Conservation (phyloP, 2,113 vertebrate genomes). For the Petaurus breviceps region DNA sequence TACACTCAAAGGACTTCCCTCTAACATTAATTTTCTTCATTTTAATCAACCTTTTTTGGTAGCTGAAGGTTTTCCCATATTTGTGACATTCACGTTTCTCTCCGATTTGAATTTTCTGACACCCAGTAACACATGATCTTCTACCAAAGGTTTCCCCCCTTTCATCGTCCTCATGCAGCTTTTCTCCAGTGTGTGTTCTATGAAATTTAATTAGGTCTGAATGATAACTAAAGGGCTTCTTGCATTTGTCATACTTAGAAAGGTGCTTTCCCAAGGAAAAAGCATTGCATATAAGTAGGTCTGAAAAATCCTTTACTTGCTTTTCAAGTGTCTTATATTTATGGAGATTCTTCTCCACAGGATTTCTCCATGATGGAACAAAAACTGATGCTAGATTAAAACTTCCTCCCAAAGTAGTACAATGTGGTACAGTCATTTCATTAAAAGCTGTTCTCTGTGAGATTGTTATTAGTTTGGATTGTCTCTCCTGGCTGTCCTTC, state of each 20-base stretch:
- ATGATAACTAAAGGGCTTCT: not conserved
- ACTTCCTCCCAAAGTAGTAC: not conserved
- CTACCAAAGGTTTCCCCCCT: not conserved
- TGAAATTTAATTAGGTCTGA: not conserved
- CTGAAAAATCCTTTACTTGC: not conserved
- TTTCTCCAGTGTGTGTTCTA: not conserved
- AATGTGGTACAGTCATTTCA: not conserved
- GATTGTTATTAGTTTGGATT: not conserved
- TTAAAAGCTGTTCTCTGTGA: not conserved
- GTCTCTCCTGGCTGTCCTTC: not conserved
- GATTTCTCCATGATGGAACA: not conserved
- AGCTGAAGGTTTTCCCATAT: not conserved
- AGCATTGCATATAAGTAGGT: not conserved
- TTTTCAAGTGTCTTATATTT: not conserved
- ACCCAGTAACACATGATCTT: not conserved
- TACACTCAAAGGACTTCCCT: not conserved
- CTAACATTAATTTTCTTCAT: slow-evolving; percentile 48
- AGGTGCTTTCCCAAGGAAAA: not conserved
- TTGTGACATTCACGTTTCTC: not conserved
- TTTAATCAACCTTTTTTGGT: not conserved
- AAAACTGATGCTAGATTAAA: not conserved
- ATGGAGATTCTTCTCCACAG: not conserved
- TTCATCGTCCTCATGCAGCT: not conserved
- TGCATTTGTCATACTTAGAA: not conserved
- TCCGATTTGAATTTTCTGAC: not conserved